phyloP scores from a whole-genome alignment of 2,888 invertebrate species.

The Choreutis nemorana region DNA sequence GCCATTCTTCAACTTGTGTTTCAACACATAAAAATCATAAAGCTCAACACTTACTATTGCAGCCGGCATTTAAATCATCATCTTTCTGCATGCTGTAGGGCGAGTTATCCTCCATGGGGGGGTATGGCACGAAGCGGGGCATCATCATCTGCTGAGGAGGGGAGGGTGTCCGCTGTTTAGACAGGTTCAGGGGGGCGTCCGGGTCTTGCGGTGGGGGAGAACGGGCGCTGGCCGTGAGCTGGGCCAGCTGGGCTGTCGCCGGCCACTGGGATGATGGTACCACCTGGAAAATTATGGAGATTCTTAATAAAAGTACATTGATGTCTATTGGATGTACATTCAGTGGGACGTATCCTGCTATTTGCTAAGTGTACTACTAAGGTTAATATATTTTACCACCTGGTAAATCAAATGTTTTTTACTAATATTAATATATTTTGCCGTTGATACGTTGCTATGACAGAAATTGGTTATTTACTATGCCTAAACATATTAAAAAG shows the following conservation, averaged over 20 bases:
- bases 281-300: constrained; percentile 46
- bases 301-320: too few species aligned
- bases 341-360: too few species aligned
- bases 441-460: too few species aligned
- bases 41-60: constrained; percentile 39
- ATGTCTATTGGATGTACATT: too few species aligned
- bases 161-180: constrained; percentile 80
- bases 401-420: too few species aligned
- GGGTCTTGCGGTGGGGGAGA: constrained; percentile 73
- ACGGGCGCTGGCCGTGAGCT: constrained; percentile 67
- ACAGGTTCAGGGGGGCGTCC: constrained; percentile 87
- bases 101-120: constrained; percentile 45
- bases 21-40: constrained; percentile 2
- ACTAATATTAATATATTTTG: too few species aligned
- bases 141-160: constrained; percentile 64
- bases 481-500: too few species aligned
- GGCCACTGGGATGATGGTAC: constrained; percentile 70
- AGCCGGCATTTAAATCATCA: constrained; percentile 44
- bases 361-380: too few species aligned
- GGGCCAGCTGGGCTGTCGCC: constrained; percentile 76
- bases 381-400: too few species aligned
- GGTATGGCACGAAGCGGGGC: constrained; percentile 59
- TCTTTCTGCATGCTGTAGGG: constrained; percentile 52
- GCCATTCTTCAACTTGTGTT: too few species aligned
- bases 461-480: too few species aligned